These are phyloP conservation scores for Blastobasis lacticolella DNA, from an alignment of 2,888 invertebrate genomes.

Conservation along the genomic window DNA sequence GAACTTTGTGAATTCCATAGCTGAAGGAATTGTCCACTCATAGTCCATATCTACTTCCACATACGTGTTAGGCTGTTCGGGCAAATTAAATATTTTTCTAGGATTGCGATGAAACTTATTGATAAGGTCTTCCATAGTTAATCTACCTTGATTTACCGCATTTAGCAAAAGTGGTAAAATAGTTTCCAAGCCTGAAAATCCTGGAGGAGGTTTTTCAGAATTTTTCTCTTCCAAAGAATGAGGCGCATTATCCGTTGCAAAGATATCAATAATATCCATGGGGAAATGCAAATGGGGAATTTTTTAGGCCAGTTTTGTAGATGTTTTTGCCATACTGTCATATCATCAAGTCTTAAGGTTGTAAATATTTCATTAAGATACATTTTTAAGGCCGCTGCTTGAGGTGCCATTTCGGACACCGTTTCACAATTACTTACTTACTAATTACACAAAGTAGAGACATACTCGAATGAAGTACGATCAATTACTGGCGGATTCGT, in stretches of 20 bases:
- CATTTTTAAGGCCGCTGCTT: conserved; percentile 95
- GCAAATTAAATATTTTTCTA: conserved; percentile 93
- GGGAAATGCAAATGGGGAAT: conserved; percentile 92
- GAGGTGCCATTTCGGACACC: conserved; percentile 83
- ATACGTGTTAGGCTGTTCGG: conserved; percentile 96
- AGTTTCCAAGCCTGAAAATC: conserved; percentile 97
- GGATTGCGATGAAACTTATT: conserved; percentile 96
- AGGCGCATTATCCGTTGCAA: conserved; percentile 99
- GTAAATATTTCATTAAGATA: conserved; percentile 98
- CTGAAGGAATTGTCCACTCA: conserved; percentile 90
- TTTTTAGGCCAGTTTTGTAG: conserved; percentile 94
- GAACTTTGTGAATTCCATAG: conserved; percentile 90
- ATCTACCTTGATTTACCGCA: conserved; percentile 90
- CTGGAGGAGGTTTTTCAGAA: conserved; percentile 89
- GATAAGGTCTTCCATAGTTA: conserved; percentile 92
- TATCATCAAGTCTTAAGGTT: conserved; percentile 88
- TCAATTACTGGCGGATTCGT: conserved; percentile 95
- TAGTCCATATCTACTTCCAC: conserved; percentile 96
- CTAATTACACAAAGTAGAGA: too few relatives aligned
- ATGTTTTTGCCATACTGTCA: conserved; percentile 94
- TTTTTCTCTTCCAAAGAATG: conserved; percentile 94
- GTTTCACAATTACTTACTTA: conserved; percentile 84
- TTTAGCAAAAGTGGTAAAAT: conserved; percentile 96
- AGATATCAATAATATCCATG: conserved; percentile 95
- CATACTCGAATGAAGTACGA: conserved; percentile 82